Evolutionary conservation across 2,113 vertebrate species (phyloP).

Genomic region (Poicephalus gulielmi): DNA sequence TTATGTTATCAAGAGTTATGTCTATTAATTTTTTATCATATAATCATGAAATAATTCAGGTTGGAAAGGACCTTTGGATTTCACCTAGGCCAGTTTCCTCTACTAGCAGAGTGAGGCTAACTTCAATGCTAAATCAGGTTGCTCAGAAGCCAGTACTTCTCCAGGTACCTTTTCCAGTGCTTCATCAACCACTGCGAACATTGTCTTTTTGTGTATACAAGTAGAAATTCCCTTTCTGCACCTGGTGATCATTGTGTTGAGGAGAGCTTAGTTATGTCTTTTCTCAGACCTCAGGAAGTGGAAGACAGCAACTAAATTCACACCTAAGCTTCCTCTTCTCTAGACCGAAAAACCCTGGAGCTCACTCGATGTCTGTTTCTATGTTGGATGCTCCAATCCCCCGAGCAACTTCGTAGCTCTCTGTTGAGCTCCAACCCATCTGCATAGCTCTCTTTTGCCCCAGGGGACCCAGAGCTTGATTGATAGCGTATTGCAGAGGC

Average conservation of each 20-base stretch:
- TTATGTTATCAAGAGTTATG: not conserved
- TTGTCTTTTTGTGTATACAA: not conserved
- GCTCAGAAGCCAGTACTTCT: not conserved
- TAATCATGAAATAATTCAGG: not conserved
- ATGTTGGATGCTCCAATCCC: fast-evolving
- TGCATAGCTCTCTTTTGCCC: not conserved
- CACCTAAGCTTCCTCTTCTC: not conserved
- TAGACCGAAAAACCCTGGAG: not conserved
- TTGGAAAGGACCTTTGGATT: not conserved
- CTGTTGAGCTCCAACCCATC: not conserved
- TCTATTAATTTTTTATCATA: not conserved
- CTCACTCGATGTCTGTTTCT: not conserved
- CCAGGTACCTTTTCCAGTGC: not conserved
- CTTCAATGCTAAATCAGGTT: not conserved
- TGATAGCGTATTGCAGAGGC: not conserved
- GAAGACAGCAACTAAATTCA: not conserved
- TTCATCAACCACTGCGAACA: not conserved
- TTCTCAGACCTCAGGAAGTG: not conserved
- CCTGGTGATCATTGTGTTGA: not conserved
- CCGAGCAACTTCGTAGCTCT: fast-evolving
- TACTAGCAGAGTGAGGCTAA: fast-evolving
- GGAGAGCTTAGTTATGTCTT: not conserved
- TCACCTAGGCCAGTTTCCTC: not conserved
- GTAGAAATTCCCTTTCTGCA: not conserved
- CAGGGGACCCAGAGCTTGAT: not conserved